These are phyloP conservation scores for Ligdia adustata DNA, from an alignment of 2,888 invertebrate genomes.

Conservation along the genomic window DNA sequence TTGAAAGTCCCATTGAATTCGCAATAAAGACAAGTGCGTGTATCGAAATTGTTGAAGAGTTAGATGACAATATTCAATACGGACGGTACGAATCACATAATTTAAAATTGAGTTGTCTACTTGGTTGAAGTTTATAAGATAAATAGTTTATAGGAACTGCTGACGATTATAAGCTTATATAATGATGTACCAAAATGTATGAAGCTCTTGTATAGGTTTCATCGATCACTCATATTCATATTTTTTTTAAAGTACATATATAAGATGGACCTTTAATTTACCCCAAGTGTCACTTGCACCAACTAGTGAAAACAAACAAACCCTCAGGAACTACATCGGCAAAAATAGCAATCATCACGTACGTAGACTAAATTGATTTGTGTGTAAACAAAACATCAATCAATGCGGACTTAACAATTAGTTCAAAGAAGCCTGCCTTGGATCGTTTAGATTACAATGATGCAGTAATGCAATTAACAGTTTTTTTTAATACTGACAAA, in stretches of 20 bases:
- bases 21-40: conserved; percentile 17
- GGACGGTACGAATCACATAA: no score
- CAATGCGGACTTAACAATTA: background rate
- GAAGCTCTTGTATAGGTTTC: no score
- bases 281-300: background rate
- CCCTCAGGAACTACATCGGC: background rate
- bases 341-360: conserved; percentile 4
- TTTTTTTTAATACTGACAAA: no score
- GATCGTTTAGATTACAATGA: background rate
- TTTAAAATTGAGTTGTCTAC: no score
- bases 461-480: background rate
- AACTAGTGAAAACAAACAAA: conserved; percentile 3
- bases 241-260: no score
- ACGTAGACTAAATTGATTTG: background rate
- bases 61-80: background rate
- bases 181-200: no score
- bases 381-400: conserved; percentile 10
- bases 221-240: no score
- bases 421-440: background rate
- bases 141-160: no score
- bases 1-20: conserved; percentile 28
- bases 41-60: conserved; percentile 18
- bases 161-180: no score
- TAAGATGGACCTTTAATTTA: no score
- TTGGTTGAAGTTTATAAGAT: no score